Percentiles rank a stretch among this genome's conserved stretches.
Evolutionary conservation across 2,888 invertebrate genomes (phyloP).

Genomic region (Stenodera caucasica): DNA sequence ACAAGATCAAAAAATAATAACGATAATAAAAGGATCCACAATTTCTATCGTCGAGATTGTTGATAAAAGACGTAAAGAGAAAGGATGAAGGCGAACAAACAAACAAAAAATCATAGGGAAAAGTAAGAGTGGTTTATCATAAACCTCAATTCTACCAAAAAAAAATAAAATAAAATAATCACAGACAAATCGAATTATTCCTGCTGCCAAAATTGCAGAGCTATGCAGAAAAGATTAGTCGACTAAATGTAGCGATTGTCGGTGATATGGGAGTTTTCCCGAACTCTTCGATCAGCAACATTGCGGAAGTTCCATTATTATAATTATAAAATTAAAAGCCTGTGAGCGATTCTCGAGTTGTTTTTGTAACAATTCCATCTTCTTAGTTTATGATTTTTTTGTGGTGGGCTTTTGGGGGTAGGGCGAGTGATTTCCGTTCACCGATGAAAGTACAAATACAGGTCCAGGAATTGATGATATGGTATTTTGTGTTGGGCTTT

Average conservation of each 20-base stretch:
- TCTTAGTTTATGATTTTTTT: neutral
- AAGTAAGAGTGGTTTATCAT: neutral
- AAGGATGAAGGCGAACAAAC: neutral
- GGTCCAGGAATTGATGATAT: conserved; percentile 26
- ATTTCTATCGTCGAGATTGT: neutral
- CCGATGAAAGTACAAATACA: conserved; percentile 45
- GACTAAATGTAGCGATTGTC: too few relatives aligned
- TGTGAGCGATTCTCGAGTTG: too few relatives aligned
- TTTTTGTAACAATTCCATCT: neutral
- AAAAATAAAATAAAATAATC: too few relatives aligned
- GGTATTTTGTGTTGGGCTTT: conserved; percentile 38
- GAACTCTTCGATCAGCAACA: too few relatives aligned
- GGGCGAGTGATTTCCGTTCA: conserved; percentile 38
- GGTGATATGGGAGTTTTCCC: too few relatives aligned
- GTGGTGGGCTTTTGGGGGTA: conserved; percentile 29
- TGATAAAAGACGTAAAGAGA: neutral
- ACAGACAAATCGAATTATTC: too few relatives aligned
- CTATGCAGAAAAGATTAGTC: too few relatives aligned
- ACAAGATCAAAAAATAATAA: neutral
- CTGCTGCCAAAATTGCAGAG: too few relatives aligned
- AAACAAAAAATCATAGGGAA: neutral
- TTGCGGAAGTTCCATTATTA: too few relatives aligned
- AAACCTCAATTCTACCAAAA: too few relatives aligned
- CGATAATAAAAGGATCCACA: neutral
- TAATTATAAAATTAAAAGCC: too few relatives aligned